phyloP scores from a whole-genome alignment of 64 coral and sea anemone genomes.

The Acropora yongei region DNA sequence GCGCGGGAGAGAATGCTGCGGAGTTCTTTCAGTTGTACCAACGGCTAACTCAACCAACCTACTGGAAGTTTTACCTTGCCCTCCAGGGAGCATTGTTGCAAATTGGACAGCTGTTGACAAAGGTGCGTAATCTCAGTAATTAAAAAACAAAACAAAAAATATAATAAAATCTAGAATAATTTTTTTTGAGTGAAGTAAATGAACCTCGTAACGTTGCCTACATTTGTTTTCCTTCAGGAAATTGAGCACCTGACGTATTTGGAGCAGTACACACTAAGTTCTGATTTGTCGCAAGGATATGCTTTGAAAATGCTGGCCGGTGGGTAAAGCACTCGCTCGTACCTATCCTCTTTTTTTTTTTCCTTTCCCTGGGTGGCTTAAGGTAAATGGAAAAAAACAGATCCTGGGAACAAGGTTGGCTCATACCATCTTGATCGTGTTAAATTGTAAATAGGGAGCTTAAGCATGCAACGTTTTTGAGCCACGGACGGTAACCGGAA shows the following conservation, averaged over 20 bases:
- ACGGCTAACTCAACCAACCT: slow-evolving; percentile 78
- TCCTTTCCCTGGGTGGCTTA: too few relatives aligned
- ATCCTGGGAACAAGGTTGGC: too few relatives aligned
- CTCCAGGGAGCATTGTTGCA: slow-evolving; percentile 82
- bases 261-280: slow-evolving; percentile 95
- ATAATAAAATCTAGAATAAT: too few relatives aligned
- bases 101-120: slow-evolving; percentile 91
- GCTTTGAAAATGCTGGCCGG: slow-evolving; percentile 96
- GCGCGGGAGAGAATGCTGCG: slow-evolving; percentile 90
- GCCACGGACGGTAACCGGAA: too few relatives aligned
- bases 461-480: too few relatives aligned
- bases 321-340: neutral
- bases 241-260: slow-evolving; percentile 86
- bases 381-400: too few relatives aligned
- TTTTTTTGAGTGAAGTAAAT: too few relatives aligned
- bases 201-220: too few relatives aligned
- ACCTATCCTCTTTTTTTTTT: too few relatives aligned
- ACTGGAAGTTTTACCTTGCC: slow-evolving; percentile 88
- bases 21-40: slow-evolving; percentile 97
- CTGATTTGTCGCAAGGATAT: slow-evolving; percentile 98
- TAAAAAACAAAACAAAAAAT: too few relatives aligned
- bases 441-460: too few relatives aligned
- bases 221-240: slow-evolving; percentile 61
- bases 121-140: slow-evolving; percentile 41
- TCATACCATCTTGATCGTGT: too few relatives aligned